Evolutionary conservation across 35 echinoderm and acorn worm species (phyloP), one percentile per base, ranked within the genome.

Genomic region (Stichopus chloronotus): DNA sequence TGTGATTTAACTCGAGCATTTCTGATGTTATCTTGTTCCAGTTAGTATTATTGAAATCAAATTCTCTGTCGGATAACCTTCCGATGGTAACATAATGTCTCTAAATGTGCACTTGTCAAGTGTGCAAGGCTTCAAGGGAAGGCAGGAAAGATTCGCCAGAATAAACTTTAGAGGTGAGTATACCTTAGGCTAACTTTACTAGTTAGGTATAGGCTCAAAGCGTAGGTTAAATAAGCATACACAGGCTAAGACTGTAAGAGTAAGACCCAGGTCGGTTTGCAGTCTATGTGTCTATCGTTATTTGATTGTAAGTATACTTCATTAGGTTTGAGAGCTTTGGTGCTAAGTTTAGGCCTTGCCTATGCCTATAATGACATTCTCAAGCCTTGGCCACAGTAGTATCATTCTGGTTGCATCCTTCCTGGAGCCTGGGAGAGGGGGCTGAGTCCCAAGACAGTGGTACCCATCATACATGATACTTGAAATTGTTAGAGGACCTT

Each of bases 81-180:
- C 61, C 5, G 19, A 60, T 59, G 61, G 60, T 6, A 69, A 56
- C 88, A 90, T 80, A 83, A 96, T 96, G 95, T 96, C 95, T 79
- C 72, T 96, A 54, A 88, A 86, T 59, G 82, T 96, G 5, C 95
- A 91, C 63, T 20, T 96, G 52, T 82, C 90, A 30, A 91, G 95
- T 79, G 95, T 93, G 30, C 92, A 76, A n/a, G 95, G 95, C 55
- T 96, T 96, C 56, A 87, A 86, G 54, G 57, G 92, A 17, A 90
- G 72, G 79, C 84, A 88, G 65, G 95, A 96, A 79, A 92, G 95
- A 12, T 56, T 96, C 10, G 95, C 95, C 4, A 96, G 94, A 90
- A 79, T 96, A 63, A 91, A 81, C 84, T 96, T 96, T 53, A 78
- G 95, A 55, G 95, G 95, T 95, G 77, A 93, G 94, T 79, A 76